Percentiles rank a stretch among this genome's conserved stretches.
These are phyloP conservation scores for Pyrocephalus nanus DNA, from an alignment of 2,797 vertebrate genomes.

Conservation along the genomic window DNA sequence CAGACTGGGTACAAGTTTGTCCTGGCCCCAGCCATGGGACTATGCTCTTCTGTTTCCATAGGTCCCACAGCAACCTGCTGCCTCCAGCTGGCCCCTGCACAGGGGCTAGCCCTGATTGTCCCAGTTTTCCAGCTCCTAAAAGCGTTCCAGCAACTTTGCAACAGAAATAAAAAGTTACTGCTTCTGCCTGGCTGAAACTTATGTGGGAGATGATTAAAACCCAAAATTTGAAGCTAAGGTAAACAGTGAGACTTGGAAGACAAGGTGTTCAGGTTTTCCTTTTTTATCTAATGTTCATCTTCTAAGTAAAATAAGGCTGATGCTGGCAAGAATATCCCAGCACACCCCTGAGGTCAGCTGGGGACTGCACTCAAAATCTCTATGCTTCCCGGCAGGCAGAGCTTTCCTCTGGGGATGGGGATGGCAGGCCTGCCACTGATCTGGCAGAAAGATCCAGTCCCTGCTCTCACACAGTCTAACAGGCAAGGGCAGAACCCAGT, in stretches of 20 bases:
- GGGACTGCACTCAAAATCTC: not conserved
- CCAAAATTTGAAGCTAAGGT: not conserved
- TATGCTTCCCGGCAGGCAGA: accelerated
- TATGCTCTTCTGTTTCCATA: accelerated
- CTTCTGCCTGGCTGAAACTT: not conserved
- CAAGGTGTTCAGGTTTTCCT: not conserved
- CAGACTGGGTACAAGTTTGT: not conserved
- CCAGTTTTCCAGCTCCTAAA: not conserved
- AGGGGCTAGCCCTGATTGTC: not conserved
- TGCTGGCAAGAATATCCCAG: not conserved
- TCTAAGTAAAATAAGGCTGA: not conserved
- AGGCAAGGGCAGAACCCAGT: not conserved
- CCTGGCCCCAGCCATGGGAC: accelerated
- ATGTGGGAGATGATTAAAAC: not conserved
- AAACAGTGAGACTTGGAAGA: not conserved
- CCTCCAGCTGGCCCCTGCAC: not conserved
- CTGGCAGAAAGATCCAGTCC: not conserved
- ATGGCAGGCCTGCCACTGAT: not conserved
- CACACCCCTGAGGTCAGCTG: not conserved
- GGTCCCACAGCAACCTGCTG: not conserved
- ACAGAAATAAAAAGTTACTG: not conserved
- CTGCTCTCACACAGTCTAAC: accelerated
- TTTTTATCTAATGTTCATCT: not conserved
- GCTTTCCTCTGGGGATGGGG: not conserved
- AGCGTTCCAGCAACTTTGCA: not conserved